Base-by-base conservation (phyloP, 1,140 invertebrate species). In the Aphis gossypii region DNA sequence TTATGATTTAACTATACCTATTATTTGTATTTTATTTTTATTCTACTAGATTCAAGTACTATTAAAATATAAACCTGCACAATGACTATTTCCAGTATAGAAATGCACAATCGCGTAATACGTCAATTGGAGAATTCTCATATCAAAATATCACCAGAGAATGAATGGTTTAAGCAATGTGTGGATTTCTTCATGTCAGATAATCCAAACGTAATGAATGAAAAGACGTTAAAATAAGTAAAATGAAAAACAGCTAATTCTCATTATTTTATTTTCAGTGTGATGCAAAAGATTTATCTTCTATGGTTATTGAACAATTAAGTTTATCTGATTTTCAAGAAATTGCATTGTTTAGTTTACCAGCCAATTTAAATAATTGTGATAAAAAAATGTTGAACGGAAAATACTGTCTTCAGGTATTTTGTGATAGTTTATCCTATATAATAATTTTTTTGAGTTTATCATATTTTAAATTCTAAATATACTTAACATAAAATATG, bases 401-500 rank as follows among this genome's bases (percentile, higher is more conserved):
- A 44, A 95, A 94, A 94, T 97, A 96, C 95, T 96, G 95, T 91
- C 95, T 97, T 51, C 97, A 97, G 95, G 96, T 97, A 94, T 94
- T 94, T 88, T 93, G 51, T 93, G 18, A 90, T 41, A 92, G 46
- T 35, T n/a, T 25, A 56, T 30, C 60, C n/a, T 48, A n/a, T 6
- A 38, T 88, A 54, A 35, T 51, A 35, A 11, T 88, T 48, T 88
- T 48, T 88, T 21, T 51, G 0, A 51, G n/a, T 51, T 7, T 48
- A 35, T 48, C 21, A 41, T 44, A 44, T 41, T 68, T n/a, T 68
- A 68, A 2, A 68, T 68, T 68, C 0, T n/a, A 68, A 14, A 68
- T 14, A 68, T 30, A 8, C 44, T 3, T 8, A 68, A 18, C 30
- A n/a, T 11, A 14, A 30, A 68, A 4, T 4, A 5, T 18, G 60